Evolutionary conservation across 2,888 invertebrate species (phyloP), one percentile per base, ranked within the genome.

Genomic region (Oasisia sp.): DNA sequence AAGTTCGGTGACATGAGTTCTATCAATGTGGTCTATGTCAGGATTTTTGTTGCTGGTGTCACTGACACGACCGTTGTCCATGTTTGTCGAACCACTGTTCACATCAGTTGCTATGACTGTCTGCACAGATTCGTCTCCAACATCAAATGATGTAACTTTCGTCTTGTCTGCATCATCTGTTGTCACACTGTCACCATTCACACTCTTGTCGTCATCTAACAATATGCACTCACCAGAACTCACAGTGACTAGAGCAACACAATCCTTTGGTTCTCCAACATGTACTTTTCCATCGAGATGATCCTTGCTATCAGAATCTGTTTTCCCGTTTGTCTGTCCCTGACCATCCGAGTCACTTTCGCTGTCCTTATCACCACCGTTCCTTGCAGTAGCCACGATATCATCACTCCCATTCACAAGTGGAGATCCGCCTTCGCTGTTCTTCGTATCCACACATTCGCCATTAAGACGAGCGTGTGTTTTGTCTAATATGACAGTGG

Each of bases 281-380:
- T 74, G 7, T 27, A 27, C 27, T 27, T 19, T n/a, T 74, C 27
- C 74, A 74, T 19, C 74, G 19, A 27, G 27, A 14, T 27, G n/a
- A 74, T 19, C 74, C 74, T 74, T 74, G 74, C 27, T 74, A 74
- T 74, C 74, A 74, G 74, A 74, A 74, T 74, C 74, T 74, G 74
- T 74, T 74, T 74, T 27, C 74, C 74, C 74, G 27, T 74, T 74
- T 27, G 74, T 74, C 74, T 74, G 19, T 74, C 27, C 27, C 19
- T 74, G 74, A 5, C 74, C 74, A 27, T 74, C n/a, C 74, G n/a
- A 74, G 19, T n/a, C 74, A 74, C 27, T 74, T 74, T 74, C 74
- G 27, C 27, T 74, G 27, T 56, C 11, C 19, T 56, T 19, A 14
- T 56, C 19, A 56, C 74, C 74, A 74, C 74, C 74, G 27, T 74